Base-by-base conservation (phyloP, 1,140 invertebrate genomes). In the Pseudachorutes palmiensis region DNA sequence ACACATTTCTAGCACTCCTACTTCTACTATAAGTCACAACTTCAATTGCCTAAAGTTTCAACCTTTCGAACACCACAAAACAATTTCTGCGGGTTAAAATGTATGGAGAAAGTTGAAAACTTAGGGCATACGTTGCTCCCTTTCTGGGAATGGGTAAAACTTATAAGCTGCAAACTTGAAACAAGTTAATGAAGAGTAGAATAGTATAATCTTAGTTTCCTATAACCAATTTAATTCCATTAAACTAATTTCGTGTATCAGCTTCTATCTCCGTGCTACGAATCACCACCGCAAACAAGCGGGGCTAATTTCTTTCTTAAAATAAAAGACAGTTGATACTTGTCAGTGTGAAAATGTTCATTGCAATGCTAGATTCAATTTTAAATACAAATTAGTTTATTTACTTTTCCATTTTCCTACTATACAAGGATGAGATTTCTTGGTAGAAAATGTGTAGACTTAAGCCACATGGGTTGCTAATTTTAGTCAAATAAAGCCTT, bases 141-240 rank as follows among this genome's bases (percentile, higher is more conserved):
- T 55, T 16, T 12, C 36, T 41, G 9, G 24, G 24, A 55, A 14
- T 24, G 12, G 24, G 51, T 41, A 19, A 41, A 55, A 55, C 12
- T 55, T 55, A 12, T 45, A 45, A 55, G 24, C 14, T 55, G 24
- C 9, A 24, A 26, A 19, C 24, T 55, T 12, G 12, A 55, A 55
- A 55, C 51, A 19, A 55, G 51, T 55, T 55, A 12, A 55, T 55
- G 36, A 45, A 19, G 36, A 45, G 19, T 45, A 55, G 51, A 55
- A 55, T 19, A 16, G 12, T 55, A 5, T 5, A 24, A 5, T 55
- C 24, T 55, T 24, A 26, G 12, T 55, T 14, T 14, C 5, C 12
- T 12, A 55, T 9, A 9, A 26, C 12, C 12, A 24, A 55, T 55
- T 55, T 55, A 55, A 55, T 55, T 55, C 24, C 24, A 55, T 12